Conservation (phyloP, 2,113 vertebrate genomes). For the Gobiocypris rarus region DNA sequence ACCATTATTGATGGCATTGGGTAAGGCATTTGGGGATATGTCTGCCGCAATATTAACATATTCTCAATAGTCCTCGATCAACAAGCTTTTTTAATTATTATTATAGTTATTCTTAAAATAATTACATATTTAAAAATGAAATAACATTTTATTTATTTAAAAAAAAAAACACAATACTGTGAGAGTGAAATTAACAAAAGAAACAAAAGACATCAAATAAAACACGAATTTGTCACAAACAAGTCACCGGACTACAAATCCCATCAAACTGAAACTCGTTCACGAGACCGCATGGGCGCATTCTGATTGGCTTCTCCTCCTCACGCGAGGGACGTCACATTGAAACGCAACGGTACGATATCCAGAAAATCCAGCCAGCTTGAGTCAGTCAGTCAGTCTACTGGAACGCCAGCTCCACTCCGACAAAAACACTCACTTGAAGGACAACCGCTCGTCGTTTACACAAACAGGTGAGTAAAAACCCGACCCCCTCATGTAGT, state of each 20-base stretch:
- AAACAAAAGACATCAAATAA: not conserved
- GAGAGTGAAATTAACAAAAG: not conserved
- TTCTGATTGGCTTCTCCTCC: slow-evolving; percentile 66
- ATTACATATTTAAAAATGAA: not conserved
- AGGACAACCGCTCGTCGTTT: slow-evolving; percentile 32
- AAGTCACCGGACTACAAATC: slow-evolving; percentile 67
- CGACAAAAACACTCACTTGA: slow-evolving; percentile 13
- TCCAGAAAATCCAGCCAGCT: slow-evolving; percentile 61
- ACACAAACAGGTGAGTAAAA: slow-evolving; percentile 56
- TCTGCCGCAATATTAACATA: not conserved
- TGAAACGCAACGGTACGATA: slow-evolving; percentile 40
- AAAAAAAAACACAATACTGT: not conserved
- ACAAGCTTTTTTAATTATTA: too few relatives aligned
- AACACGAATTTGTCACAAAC: slow-evolving; percentile 12
- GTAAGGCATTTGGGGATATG: too few relatives aligned
- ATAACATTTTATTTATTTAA: not conserved
- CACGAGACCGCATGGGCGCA: not conserved
- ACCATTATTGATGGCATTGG: not conserved
- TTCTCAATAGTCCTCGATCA: not conserved
- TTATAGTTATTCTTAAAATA: not conserved
- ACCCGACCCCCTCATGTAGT: not conserved
- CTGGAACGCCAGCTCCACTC: slow-evolving; percentile 33
- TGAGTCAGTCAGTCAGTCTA: slow-evolving; percentile 46
- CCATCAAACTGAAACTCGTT: slow-evolving; percentile 52
- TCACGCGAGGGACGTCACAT: slow-evolving; percentile 74